These are phyloP conservation scores for Operophtera brumata DNA, from an alignment of 2,888 invertebrate species.

Conservation along the genomic window DNA sequence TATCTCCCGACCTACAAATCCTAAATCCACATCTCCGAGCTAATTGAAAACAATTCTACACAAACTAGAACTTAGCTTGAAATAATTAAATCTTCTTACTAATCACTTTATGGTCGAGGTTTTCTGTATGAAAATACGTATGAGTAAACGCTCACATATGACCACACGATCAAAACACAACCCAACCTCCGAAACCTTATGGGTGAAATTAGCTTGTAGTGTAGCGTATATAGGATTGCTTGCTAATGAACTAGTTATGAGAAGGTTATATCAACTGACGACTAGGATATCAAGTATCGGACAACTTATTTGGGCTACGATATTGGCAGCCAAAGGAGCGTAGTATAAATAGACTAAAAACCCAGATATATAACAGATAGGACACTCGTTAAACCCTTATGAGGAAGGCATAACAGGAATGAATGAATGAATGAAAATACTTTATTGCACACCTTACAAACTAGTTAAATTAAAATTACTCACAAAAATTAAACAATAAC, in stretches of 20 bases:
- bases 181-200: neutral
- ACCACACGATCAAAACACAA: neutral
- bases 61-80: constrained; percentile 15
- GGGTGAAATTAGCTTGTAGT: constrained; percentile 2
- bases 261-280: constrained; percentile 4
- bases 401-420: too few relatives aligned
- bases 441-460: too few relatives aligned
- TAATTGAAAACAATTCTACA: constrained; percentile 9
- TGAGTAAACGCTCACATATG: neutral
- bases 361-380: constrained; percentile 5
- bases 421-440: too few relatives aligned
- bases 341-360: constrained; percentile 21
- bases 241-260: constrained; percentile 2
- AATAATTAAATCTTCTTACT: constrained; percentile 16
- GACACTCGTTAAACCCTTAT: constrained; percentile 1
- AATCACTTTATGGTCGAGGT: constrained; percentile 15
- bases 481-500: too few relatives aligned
- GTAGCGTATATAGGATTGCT: neutral
- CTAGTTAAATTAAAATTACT: too few relatives aligned
- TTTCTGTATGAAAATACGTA: constrained; percentile 5
- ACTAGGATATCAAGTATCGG: constrained; percentile 20
- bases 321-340: constrained; percentile 34
- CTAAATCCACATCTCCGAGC: constrained; percentile 11
- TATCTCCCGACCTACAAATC: constrained; percentile 8
- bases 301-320: constrained; percentile 36